These are phyloP conservation scores for Lordiphosa mommai DNA, from an alignment of 1,140 invertebrate species.

Conservation along the genomic window DNA sequence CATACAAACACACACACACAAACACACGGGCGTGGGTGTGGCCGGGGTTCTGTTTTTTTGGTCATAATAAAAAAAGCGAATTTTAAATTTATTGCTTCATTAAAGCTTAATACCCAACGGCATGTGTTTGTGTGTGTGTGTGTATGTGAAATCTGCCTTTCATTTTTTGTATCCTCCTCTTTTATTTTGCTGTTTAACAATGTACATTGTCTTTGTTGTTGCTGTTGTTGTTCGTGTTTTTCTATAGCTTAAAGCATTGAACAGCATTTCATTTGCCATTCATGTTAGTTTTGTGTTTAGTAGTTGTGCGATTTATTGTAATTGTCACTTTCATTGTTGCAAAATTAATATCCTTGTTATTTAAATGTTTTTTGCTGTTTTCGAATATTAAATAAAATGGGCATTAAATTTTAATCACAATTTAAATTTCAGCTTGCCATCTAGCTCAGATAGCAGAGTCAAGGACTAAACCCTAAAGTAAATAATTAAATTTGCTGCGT, in stretches of 20 bases:
- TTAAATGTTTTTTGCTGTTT: conserved; percentile 28
- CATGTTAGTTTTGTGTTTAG: conserved; percentile 35
- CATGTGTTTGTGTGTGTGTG: conserved; percentile 23
- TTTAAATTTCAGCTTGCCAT: background rate
- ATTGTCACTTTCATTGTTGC: conserved; percentile 26
- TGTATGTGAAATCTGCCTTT: conserved; percentile 35
- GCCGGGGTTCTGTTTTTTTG: conserved; percentile 21
- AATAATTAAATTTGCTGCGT: conserved; percentile 73
- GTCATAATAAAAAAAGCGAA: conserved; percentile 63
- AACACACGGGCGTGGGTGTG: conserved; percentile 11
- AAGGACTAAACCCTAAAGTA: conserved; percentile 36
- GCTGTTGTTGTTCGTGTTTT: conserved; percentile 15
- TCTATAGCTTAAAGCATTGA: conserved; percentile 18
- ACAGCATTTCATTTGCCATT: conserved; percentile 51
- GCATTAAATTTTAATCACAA: conserved; percentile 1
- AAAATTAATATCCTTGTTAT: conserved; percentile 45
- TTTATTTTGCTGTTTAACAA: background rate
- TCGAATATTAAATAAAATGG: conserved; percentile 40
- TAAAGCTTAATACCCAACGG: conserved; percentile 67
- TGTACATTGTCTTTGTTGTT: conserved; percentile 4
- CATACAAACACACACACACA: conserved; percentile 40
- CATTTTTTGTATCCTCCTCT: conserved; percentile 16
- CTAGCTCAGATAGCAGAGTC: background rate
- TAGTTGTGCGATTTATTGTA: conserved; percentile 14
- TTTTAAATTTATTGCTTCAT: conserved; percentile 78